Conservation (phyloP, 2,113 vertebrate species). For the Toxotes chatareus region DNA sequence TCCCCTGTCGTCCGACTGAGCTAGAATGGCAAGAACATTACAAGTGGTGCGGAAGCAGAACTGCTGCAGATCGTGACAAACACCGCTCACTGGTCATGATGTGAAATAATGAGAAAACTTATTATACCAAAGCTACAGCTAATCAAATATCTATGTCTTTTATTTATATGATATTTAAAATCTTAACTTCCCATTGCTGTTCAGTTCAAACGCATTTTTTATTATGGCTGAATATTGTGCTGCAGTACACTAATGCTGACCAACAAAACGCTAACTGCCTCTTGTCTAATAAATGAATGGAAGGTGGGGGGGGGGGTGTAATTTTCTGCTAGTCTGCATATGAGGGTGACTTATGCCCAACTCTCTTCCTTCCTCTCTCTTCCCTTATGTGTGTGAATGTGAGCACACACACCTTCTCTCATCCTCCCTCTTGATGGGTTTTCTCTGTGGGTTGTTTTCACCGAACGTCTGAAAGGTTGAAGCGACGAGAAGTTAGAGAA, state of each 20-base stretch:
- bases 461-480: slow-evolving; percentile 42
- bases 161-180: slow-evolving; percentile 14
- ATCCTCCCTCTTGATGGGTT: slow-evolving; percentile 31
- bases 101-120: slow-evolving; percentile 8
- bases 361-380: slow-evolving; percentile 64
- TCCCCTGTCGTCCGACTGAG: slow-evolving; percentile 52
- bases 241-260: slow-evolving; percentile 75
- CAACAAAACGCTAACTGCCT: slow-evolving; percentile 79
- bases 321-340: slow-evolving; percentile 88
- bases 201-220: slow-evolving; percentile 24
- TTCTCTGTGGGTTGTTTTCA: slow-evolving; percentile 45
- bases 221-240: slow-evolving; percentile 54
- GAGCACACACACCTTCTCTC: slow-evolving; percentile 33
- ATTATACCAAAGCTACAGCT: slow-evolving; percentile 1
- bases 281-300: slow-evolving; percentile 79
- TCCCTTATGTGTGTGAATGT: slow-evolving; percentile 43
- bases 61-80: slow-evolving; percentile 45
- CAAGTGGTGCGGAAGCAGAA: slow-evolving; percentile 43
- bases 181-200: neutral
- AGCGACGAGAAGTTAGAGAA: slow-evolving; percentile 37
- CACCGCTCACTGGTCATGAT: slow-evolving; percentile 5
- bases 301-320: slow-evolving; percentile 73
- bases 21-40: slow-evolving; percentile 51
- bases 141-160: slow-evolving; percentile 11
- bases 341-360: slow-evolving; percentile 79